A percentile compares a stretch with the other conserved stretches of the same genome.
Conservation (phyloP, 2,888 invertebrate genomes). For the Enchytraeus crypticus region DNA sequence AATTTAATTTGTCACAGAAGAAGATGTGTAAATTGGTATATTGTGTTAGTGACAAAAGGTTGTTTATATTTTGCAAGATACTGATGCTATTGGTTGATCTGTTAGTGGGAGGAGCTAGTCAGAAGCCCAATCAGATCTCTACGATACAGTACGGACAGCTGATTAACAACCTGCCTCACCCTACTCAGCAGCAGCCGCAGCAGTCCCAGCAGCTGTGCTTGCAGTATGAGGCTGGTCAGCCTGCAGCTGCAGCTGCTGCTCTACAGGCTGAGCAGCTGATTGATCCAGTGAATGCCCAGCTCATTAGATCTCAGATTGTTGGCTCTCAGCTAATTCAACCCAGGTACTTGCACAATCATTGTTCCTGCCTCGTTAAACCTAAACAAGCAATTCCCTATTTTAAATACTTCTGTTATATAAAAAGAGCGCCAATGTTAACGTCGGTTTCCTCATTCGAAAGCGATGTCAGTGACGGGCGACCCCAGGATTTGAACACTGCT, state of each 20-base stretch:
- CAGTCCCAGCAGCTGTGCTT: constrained; percentile 55
- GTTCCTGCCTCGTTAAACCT: background rate
- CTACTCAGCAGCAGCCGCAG: background rate
- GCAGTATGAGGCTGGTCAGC: constrained; percentile 55
- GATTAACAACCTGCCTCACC: constrained; percentile 26
- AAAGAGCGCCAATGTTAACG: too few species aligned
- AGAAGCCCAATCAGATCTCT: constrained; percentile 23
- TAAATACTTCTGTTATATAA: too few species aligned
- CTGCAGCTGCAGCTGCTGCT: constrained; percentile 41
- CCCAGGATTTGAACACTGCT: too few species aligned
- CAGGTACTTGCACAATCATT: constrained; percentile 47
- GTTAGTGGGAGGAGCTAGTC: constrained; percentile 18
- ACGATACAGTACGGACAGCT: constrained; percentile 24
- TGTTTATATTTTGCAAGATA: too few species aligned
- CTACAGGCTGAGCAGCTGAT: constrained; percentile 2
- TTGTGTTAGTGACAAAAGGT: too few species aligned
- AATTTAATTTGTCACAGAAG: too few species aligned
- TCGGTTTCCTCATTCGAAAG: too few species aligned
- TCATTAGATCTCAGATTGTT: constrained; percentile 54
- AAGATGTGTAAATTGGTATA: too few species aligned
- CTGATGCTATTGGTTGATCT: background rate
- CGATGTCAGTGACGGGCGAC: too few species aligned
- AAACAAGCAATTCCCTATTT: too few species aligned
- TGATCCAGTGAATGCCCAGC: constrained; percentile 30
- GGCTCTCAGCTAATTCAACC: constrained; percentile 58